Base-by-base conservation (phyloP, 1,140 invertebrate species). In the Druon quercuslanigerum region DNA sequence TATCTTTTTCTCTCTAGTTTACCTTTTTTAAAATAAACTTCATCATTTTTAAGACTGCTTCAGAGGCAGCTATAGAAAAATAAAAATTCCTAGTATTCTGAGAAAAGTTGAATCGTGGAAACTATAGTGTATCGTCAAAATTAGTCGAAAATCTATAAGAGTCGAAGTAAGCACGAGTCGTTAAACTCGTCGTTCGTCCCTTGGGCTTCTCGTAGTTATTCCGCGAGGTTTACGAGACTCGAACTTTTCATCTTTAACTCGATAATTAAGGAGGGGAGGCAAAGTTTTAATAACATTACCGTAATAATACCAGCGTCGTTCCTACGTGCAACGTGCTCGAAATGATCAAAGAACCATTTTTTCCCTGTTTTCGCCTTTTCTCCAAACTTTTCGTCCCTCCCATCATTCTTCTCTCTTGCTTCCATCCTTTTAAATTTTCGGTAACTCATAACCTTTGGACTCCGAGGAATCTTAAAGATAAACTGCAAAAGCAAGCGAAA, bases 211-310 rank as follows among this genome's bases (percentile, higher is more conserved):
- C 20, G 60, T 11, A 33, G 60, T 66, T 66, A 66, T 66, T 46
- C 25, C 60, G 60, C n/a, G 40, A 66, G 60, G 60, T 66, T 66
- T 66, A 66, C 60, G 60, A 66, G 60, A 66, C 60, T 66, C 60
- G 46, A 66, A 66, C 60, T 66, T 66, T 66, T 66, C 60, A 25
- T 66, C 60, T 25, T 66, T 66, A 66, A 66, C 60, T 66, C 60
- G 60, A 66, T 66, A 66, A 66, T 66, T 66, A 66, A 66, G 60
- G 60, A 66, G 60, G 60, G 60, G 40, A 66, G 14, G 25, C 60
- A 66, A 66, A 66, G 60, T 66, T 66, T 66, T 66, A 66, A 66
- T 66, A 66, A 66, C 33, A 66, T 66, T 66, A 66, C 60, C 60
- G 60, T 66, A 66, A 66, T 66, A 66, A 66, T 66, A 66, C 60